Evolutionary conservation across 2,113 vertebrate genomes (phyloP), one percentile per base, ranked within the genome.

Genomic region (Xenopus borealis): DNA sequence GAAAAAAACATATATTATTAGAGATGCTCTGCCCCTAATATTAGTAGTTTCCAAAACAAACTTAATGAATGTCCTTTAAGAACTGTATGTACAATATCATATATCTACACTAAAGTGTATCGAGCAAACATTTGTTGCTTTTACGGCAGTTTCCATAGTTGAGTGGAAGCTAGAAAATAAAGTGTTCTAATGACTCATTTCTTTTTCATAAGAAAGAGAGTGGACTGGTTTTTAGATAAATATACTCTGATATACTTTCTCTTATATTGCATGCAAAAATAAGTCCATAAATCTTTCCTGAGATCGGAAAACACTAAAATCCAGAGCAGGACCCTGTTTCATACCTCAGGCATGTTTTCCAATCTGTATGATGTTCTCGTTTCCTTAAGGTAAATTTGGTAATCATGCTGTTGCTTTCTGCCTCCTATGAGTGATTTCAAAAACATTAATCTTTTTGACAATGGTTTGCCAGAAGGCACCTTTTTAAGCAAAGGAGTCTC

Each of bases 401-500:
- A 72, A 72, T 72, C 59, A 72, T 65, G 50, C 47, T 55, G 16
- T 72, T 65, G 46, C 71, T 53, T 65, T 65, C 33, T 64, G 62
- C 71, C 62, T 72, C 46, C 71, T 72, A 65, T 44, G 62, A 50
- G 71, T 62, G 46, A 64, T 19, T 12, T 63, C 23, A 72, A 65
- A 62, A 55, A 72, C 71, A 72, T 72, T 72, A 55, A 72, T 72
- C 71, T 72, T 65, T 62, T 61, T 72, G 71, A 53, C 71, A 72
- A 72, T 72, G 62, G 62, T 55, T 72, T 55, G 71, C 71, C 62
- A 65, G 23, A 40, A 64, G 71, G 71, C 71, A 72, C 47, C 47
- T 72, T 72, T 72, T 65, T 72, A 72, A 72, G 71, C 71, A 72
- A 72, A 72, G 71, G 62, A 72, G 71, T 46, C 55, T 72, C 71